Percentiles rank a stretch among this genome's conserved stretches.
phyloP scores from a whole-genome alignment of 2,888 invertebrate genomes.

The Drosophila prolongata region DNA sequence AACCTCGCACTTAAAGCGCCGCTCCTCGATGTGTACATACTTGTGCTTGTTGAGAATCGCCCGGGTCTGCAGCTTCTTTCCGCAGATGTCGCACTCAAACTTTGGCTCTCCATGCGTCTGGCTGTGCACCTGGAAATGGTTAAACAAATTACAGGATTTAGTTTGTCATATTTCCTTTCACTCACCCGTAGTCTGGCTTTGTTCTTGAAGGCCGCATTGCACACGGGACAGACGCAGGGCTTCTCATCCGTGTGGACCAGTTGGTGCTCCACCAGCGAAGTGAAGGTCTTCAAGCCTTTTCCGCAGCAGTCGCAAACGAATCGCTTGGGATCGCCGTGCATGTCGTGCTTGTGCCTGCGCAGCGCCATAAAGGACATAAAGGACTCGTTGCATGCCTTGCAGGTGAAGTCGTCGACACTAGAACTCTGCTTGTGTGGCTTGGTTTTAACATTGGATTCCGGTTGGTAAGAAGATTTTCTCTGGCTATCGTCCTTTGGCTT shows the following conservation, averaged over 20 bases:
- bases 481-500: not conserved
- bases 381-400: conserved; percentile 44
- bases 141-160: not conserved
- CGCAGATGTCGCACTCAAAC: conserved; percentile 84
- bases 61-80: conserved; percentile 83
- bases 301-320: conserved; percentile 85
- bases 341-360: conserved; percentile 66
- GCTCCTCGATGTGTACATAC: conserved; percentile 80
- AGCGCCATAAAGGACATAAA: conserved; percentile 42
- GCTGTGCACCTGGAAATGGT: conserved; percentile 78
- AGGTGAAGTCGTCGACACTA: conserved; percentile 2
- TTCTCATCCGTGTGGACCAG: conserved; percentile 85
- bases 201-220: conserved; percentile 82
- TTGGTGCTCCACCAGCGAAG: conserved; percentile 85
- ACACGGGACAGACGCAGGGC: conserved; percentile 84
- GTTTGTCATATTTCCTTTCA: not conserved
- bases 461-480: not conserved
- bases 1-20: conserved; percentile 81
- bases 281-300: conserved; percentile 84
- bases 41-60: conserved; percentile 85
- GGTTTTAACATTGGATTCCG: not conserved
- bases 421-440: not conserved
- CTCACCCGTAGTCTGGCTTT: conserved; percentile 76
- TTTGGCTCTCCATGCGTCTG: conserved; percentile 84
- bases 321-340: conserved; percentile 82